Conservation (phyloP, 2,113 vertebrate genomes). For the Miniopterus natalensis region DNA sequence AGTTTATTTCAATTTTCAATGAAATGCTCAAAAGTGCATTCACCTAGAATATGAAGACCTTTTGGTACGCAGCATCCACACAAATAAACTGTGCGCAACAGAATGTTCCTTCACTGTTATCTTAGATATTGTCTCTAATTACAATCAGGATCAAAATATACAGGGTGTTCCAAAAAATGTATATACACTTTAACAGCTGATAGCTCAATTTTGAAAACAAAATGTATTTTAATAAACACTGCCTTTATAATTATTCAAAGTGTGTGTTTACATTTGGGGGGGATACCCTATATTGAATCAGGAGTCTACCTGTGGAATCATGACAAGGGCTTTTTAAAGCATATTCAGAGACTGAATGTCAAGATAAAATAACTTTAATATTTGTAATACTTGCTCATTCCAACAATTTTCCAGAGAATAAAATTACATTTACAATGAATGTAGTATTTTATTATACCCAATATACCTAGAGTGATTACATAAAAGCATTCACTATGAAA, state of each 20-base stretch:
- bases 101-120: background rate
- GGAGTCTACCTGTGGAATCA: background rate
- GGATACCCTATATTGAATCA: too few species aligned
- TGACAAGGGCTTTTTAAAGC: background rate
- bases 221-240: too few species aligned
- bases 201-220: too few species aligned
- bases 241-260: too few species aligned
- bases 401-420: background rate
- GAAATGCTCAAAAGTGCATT: background rate
- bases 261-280: too few species aligned
- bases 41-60: background rate
- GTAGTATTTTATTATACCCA: background rate
- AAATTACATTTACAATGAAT: background rate
- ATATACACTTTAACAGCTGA: too few species aligned
- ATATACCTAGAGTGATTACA: too few species aligned
- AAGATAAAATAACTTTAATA: background rate
- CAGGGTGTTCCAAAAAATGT: too few species aligned
- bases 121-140: background rate
- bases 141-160: background rate
- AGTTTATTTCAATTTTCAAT: background rate
- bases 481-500: background rate
- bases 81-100: background rate
- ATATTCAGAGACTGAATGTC: background rate
- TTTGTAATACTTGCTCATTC: background rate
- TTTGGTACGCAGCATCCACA: conserved; percentile 29